These are phyloP conservation scores for Todiramphus chloris DNA, from an alignment of 2,113 vertebrate genomes.

Conservation along the genomic window DNA sequence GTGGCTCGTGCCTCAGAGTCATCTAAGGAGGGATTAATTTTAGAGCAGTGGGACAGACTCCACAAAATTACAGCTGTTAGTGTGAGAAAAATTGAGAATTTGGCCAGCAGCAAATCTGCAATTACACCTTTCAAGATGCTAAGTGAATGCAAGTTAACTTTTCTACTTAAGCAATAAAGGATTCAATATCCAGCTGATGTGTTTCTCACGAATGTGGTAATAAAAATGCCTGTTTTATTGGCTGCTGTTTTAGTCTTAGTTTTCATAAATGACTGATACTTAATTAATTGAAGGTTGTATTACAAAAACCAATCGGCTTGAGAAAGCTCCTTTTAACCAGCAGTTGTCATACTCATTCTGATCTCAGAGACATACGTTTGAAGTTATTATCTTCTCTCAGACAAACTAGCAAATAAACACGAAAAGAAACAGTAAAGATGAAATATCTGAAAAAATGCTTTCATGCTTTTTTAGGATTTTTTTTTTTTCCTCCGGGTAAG, in stretches of 20 bases:
- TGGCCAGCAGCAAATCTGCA: not conserved
- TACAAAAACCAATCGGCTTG: not conserved
- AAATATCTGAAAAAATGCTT: not conserved
- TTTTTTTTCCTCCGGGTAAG: not conserved
- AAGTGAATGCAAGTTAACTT: not conserved
- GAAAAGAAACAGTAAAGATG: not conserved
- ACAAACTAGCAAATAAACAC: not conserved
- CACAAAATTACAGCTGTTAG: not conserved
- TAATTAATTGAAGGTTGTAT: constrained; percentile 32
- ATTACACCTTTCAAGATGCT: not conserved
- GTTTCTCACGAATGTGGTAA: not conserved
- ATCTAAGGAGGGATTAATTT: not conserved
- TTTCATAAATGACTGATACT: constrained; percentile 28
- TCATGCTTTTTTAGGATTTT: accelerated
- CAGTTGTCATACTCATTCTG: not conserved
- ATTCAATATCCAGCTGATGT: not conserved
- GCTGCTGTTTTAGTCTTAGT: not conserved
- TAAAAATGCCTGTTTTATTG: not conserved
- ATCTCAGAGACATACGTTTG: not conserved
- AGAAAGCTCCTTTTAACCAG: not conserved
- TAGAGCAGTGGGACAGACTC: not conserved
- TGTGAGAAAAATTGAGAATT: not conserved
- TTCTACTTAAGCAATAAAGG: not conserved
- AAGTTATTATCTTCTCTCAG: not conserved
- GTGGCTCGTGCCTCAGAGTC: accelerated